Base-by-base conservation (phyloP, 2,888 invertebrate genomes). In the Chalcis sispes region DNA sequence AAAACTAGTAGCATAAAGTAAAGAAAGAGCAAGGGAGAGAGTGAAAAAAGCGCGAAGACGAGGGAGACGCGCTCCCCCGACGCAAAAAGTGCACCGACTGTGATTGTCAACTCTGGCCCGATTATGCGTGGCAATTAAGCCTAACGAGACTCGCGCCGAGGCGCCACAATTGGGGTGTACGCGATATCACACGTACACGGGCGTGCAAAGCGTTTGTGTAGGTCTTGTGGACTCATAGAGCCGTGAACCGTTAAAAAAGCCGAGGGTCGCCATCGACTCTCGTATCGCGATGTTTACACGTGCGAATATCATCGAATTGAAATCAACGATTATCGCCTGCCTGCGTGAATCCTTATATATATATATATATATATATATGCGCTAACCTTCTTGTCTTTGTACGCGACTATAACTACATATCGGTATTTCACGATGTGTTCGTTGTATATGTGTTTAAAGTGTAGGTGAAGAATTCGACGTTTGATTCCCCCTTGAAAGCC, bases 51-150 rank as follows among this genome's bases (percentile, higher is more conserved):
- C 27, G 29, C 23, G 25, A 52, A 54, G 65, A 46, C 8, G 42
- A 32, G 32, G 8, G 32, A 32, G 8, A 32, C 3, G 32, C 32
- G 8, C 32, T 7, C 10, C 40, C 32, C 23, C 23, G 20, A 2
- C 20, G 42, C 27, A 23, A 62, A 54, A 54, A 40, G 54, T 29
- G 67, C 46, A 18, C 18, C 40, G 40, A 23, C 50, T 36, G 20
- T 40, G 59, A 59, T 59, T 66, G 29, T 18, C 61, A 46, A 20
- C 46, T 10, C n/a, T 32, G 8, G 40, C n/a, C 13, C 72, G 72
- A 72, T 72, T 66, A 67, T 58, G 61, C 52, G 52, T 54, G 54
- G 59, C 69, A 75, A 75, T 71, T 71, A 75, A 70, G 42, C 56
- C 65, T 71, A 75, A 75, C 69, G 64, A 75, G 70, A 18, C 36